Evolutionary conservation across 2,888 invertebrate species (phyloP), one percentile per base, ranked within the genome.

Genomic region (Noctua comes): DNA sequence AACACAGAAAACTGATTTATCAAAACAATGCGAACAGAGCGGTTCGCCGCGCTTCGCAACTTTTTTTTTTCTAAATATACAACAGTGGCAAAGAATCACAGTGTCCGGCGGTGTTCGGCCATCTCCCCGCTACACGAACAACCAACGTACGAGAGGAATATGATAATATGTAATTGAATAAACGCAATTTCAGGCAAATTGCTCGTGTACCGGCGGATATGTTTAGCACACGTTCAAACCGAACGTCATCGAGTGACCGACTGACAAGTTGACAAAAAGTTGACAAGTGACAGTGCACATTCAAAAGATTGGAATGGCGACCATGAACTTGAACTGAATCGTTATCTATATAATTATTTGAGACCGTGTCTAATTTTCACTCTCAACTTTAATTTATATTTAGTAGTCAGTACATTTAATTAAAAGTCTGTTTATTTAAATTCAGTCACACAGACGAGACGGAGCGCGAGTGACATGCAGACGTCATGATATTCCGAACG

Each of bases 131-230:
- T 87, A 83, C 80, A 90, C 91, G 90, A 91, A 91, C 91, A 92
- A 90, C 89, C 89, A 91, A 91, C 91, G 90, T 91, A 91, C 91
- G 89, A 90, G 88, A 91, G 86, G 93, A 93, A 92, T 93, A 94
- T 92, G 91, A 94, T 94, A 94, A 93, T 94, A 91, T 94, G 91
- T 95, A 96, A 96, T 95, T 96, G 95, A 96, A 94, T 95, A 95
- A 95, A 94, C 92, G 93, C 92, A 94, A 95, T 95, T 95, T 92
- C 92, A 93, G 94, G 93, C 94, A 94, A 96, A 95, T 95, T 95
- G 94, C 91, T 82, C 84, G 91, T 89, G 91, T 91, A 92, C 91
- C 90, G 91, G 90, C 91, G 91, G 76, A 92, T 91, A 89, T 83
- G 76, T 87, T 65, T 88, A 84, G 88, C 91, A 89, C 92, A 94